phyloP scores from a whole-genome alignment of 2,113 vertebrate species.

The Anoplopoma fimbria region DNA sequence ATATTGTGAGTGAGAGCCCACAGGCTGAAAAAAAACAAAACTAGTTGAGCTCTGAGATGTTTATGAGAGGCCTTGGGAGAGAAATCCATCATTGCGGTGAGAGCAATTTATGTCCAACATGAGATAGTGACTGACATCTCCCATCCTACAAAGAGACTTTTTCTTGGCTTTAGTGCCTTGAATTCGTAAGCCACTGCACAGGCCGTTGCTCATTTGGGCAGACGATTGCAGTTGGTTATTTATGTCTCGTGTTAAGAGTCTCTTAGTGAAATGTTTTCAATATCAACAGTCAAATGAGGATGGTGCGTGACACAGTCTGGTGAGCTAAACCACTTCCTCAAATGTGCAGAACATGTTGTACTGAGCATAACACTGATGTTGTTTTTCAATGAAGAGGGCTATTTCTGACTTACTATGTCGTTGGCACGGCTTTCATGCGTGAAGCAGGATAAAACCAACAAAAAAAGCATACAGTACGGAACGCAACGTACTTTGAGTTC shows the following conservation, averaged over 20 bases:
- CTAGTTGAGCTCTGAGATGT: slow-evolving; percentile 64
- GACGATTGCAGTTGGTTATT: slow-evolving; percentile 15
- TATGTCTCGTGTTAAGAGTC: slow-evolving; percentile 10
- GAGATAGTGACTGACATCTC: slow-evolving; percentile 69
- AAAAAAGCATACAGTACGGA: background rate
- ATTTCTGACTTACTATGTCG: slow-evolving; percentile 31
- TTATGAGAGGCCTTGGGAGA: slow-evolving; percentile 74
- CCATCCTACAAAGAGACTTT: slow-evolving; percentile 46
- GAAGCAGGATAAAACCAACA: background rate
- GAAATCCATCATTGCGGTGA: slow-evolving; percentile 76
- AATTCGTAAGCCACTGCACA: slow-evolving; percentile 26
- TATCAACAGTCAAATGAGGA: slow-evolving; percentile 10
- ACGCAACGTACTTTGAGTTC: background rate
- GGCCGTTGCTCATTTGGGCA: slow-evolving; percentile 6
- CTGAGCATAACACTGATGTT: slow-evolving; percentile 47
- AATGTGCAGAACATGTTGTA: slow-evolving; percentile 76
- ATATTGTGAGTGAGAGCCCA: slow-evolving; percentile 66
- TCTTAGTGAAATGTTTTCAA: slow-evolving; percentile 47
- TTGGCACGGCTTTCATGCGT: slow-evolving; percentile 9
- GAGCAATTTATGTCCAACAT: slow-evolving; percentile 69
- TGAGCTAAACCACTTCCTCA: slow-evolving; percentile 83
- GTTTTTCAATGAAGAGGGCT: slow-evolving; percentile 37
- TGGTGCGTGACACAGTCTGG: slow-evolving; percentile 64
- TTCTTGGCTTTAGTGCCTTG: slow-evolving; percentile 33
- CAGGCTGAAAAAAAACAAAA: slow-evolving; percentile 56